phyloP scores from a whole-genome alignment of 2,888 invertebrate genomes.

The Ecliptopera silaceata region DNA sequence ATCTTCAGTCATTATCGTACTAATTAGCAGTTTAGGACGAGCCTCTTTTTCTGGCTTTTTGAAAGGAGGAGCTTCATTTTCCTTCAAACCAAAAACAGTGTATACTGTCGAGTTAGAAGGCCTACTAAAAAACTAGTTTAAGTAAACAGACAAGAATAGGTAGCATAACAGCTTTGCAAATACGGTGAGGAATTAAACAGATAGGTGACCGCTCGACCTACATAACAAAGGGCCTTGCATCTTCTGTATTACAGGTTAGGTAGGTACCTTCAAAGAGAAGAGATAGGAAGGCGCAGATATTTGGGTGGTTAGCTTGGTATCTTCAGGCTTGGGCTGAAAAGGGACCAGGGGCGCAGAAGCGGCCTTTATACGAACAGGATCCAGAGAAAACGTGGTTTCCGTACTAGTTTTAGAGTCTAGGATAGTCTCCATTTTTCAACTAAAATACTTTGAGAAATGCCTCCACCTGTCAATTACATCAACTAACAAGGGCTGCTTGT shows the following conservation, averaged over 20 bases:
- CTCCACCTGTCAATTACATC: too few relatives aligned
- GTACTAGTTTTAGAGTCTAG: slow-evolving; percentile 33
- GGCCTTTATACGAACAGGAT: slow-evolving; percentile 38
- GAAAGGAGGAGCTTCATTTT: slow-evolving; percentile 68
- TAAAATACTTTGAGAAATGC: too few relatives aligned
- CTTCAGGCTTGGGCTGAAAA: slow-evolving; percentile 21
- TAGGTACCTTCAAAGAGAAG: slow-evolving; percentile 47
- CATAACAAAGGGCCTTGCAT: too few relatives aligned
- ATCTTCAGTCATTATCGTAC: slow-evolving; percentile 53
- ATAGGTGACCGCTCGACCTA: too few relatives aligned
- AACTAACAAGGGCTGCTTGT: too few relatives aligned
- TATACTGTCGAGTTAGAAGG: neutral
- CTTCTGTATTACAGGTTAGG: too few relatives aligned
- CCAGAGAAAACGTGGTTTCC: neutral
- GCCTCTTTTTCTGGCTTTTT: slow-evolving; percentile 47
- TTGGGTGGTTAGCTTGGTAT: slow-evolving; percentile 44
- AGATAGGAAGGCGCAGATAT: slow-evolving; percentile 71
- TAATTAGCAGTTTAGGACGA: slow-evolving; percentile 52
- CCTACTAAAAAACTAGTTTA: too few relatives aligned
- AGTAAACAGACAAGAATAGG: too few relatives aligned
- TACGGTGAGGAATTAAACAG: too few relatives aligned
- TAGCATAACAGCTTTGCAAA: too few relatives aligned
- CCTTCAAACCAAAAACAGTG: slow-evolving; percentile 33
- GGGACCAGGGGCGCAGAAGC: slow-evolving; percentile 51
- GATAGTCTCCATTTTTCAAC: slow-evolving; percentile 15